Conservation (phyloP, 2,888 invertebrate species). For the Limnephilus lunatus region DNA sequence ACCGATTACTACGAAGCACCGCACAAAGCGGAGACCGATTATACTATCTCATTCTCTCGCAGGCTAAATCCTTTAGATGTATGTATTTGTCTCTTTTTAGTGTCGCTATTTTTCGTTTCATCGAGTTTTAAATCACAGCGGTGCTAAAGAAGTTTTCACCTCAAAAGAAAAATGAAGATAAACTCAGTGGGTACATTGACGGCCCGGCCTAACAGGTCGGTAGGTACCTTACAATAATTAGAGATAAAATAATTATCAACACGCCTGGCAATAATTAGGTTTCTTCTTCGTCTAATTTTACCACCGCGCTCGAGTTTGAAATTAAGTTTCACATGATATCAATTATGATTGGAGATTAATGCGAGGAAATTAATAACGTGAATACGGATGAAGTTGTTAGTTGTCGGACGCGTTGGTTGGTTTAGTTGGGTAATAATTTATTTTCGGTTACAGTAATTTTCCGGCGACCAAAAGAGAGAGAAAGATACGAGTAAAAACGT, state of each 20-base stretch:
- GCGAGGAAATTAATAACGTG: constrained; percentile 19
- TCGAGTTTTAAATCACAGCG: too few relatives aligned
- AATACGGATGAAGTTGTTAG: constrained; percentile 50
- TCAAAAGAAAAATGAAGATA: not conserved
- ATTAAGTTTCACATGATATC: constrained; percentile 24
- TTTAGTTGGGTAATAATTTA: constrained; percentile 27
- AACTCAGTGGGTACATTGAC: not conserved
- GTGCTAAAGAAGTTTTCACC: too few relatives aligned
- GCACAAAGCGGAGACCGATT: too few relatives aligned
- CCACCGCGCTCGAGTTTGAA: constrained; percentile 3
- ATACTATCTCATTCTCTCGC: too few relatives aligned
- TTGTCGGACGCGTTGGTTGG: not conserved
- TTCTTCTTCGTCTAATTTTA: not conserved
- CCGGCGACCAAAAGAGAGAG: constrained; percentile 13
- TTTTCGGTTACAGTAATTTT: constrained; percentile 45
- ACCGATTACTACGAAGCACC: too few relatives aligned
- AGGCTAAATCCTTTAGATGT: too few relatives aligned
- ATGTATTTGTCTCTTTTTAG: too few relatives aligned
- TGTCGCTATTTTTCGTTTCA: too few relatives aligned
- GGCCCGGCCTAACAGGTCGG: not conserved
- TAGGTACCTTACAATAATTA: not conserved
- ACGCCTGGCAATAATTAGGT: not conserved
- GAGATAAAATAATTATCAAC: not conserved
- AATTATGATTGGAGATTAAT: constrained; percentile 32
- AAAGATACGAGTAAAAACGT: constrained; percentile 29